Evolutionary conservation across 2,797 vertebrate genomes (phyloP), one percentile per base, ranked within the genome.

Genomic region (Characodon lateralis): DNA sequence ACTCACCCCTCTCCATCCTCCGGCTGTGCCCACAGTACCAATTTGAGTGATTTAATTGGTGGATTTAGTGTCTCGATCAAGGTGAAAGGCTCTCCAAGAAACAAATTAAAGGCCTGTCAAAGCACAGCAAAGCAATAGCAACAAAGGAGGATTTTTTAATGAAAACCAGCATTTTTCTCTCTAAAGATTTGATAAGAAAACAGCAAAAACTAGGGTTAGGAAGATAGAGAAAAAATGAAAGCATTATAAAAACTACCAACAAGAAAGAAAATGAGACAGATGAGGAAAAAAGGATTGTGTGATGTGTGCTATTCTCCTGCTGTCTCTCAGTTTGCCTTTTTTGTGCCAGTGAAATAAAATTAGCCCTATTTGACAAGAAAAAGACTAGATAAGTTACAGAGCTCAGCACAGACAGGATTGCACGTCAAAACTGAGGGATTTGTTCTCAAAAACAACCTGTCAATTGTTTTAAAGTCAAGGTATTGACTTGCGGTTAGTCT

Each of bases 31-130:
- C 84, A 88, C 74, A 85, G 83, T 91, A 81, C 88, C 93, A 94
- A 94, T 94, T 94, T 93, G 77, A 85, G 82, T 91, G 90, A 92
- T 95, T 94, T 94, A 95, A 94, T 94, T 95, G 92, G 88, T 89
- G 91, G 92, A 93, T 95, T 94, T 94, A 94, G 92, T 89, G 91
- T 93, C 83, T 87, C 78, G 81, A 90, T 92, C 86, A 93, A 93
- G 93, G 91, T 93, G 89, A 94, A 92, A 90, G 88, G 85, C 88
- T 93, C 89, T 92, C 91, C 82, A 83, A 81, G 76, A 92, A 88
- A 93, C 91, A 93, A 94, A 95, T 94, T 94, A 95, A 88, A 89
- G 73, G 81, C 72, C 80, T 59, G 79, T 89, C 88, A 87, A 85
- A 83, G 78, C 70, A 85, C 86, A 86, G 71, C 84, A 84, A 90